Conservation (phyloP, 1,140 invertebrate genomes). For the Anoplolepis gracilipes region DNA sequence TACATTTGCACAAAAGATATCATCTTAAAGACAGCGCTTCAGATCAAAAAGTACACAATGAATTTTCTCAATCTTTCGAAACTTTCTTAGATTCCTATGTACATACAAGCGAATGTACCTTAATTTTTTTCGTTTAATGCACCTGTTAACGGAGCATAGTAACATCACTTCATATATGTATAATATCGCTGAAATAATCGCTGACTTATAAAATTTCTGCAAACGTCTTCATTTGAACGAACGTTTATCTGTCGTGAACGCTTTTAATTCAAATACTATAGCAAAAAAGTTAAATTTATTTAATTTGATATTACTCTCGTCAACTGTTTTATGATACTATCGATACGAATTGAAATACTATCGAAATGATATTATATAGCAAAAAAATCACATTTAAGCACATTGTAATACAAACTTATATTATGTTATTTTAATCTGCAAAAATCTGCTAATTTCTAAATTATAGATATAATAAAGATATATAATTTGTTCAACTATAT, state of each 20-base stretch:
- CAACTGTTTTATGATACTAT: background rate
- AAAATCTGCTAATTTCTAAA: too few relatives aligned
- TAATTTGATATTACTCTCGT: too few relatives aligned
- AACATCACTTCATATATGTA: conserved; percentile 26
- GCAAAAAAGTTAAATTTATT: background rate
- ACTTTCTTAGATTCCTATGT: background rate
- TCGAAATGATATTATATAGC: background rate
- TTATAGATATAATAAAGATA: too few relatives aligned
- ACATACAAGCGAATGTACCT: background rate
- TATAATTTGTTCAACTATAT: too few relatives aligned
- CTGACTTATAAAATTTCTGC: conserved; percentile 21
- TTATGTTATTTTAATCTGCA: too few relatives aligned
- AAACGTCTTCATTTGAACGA: background rate
- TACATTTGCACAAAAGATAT: background rate
- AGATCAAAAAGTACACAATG: background rate
- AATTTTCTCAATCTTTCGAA: background rate
- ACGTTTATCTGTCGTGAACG: background rate
- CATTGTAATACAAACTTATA: too few relatives aligned
- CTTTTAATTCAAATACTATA: background rate
- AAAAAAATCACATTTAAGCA: background rate
- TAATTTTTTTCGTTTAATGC: conserved; percentile 26
- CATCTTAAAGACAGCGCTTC: background rate
- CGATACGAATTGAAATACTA: background rate
- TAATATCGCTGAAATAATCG: conserved; percentile 33
- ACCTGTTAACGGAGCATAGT: conserved; percentile 4